These are phyloP conservation scores for Takifugu rubripes DNA, from an alignment of 2,797 vertebrate species.

Conservation along the genomic window DNA sequence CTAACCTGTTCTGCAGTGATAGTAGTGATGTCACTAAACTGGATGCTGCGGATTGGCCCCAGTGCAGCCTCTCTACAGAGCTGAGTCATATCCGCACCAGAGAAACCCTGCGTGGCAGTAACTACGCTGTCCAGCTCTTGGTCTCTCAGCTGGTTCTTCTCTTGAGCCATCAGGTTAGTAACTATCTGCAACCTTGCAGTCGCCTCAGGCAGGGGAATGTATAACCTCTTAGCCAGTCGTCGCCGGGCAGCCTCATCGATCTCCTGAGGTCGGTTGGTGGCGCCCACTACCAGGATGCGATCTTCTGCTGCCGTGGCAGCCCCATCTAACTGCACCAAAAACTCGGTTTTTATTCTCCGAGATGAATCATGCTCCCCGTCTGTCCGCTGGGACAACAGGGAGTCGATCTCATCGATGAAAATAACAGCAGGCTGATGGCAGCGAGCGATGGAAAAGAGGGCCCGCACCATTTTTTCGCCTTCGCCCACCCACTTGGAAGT, in stretches of 20 bases:
- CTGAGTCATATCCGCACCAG: constrained; percentile 95
- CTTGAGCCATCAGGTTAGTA: constrained; percentile 81
- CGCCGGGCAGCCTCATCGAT: constrained; percentile 95
- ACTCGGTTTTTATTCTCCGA: constrained; percentile 95
- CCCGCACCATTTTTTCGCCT: constrained; percentile 97
- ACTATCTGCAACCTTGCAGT: constrained; percentile 87
- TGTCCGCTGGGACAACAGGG: constrained; percentile 89
- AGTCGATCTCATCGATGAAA: constrained; percentile 98
- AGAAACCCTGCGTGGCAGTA: constrained; percentile 82
- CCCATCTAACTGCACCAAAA: constrained; percentile 94
- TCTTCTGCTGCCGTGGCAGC: constrained; percentile 91
- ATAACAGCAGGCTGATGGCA: constrained; percentile 96
- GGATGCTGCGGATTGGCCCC: constrained; percentile 92
- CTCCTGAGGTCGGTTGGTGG: constrained; percentile 95
- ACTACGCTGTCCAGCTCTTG: constrained; percentile 82
- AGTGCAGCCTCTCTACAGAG: constrained; percentile 93
- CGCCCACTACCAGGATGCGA: constrained; percentile 93
- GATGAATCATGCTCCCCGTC: constrained; percentile 96
- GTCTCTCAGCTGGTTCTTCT: constrained; percentile 79
- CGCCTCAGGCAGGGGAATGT: constrained; percentile 90
- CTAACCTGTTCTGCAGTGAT: constrained; percentile 88
- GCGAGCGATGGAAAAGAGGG: constrained; percentile 88
- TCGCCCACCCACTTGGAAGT: constrained; percentile 99
- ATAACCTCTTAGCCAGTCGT: constrained; percentile 88
- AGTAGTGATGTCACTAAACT: constrained; percentile 84